phyloP scores from a whole-genome alignment of 1,140 invertebrate species.

The Trichoplusia ni region DNA sequence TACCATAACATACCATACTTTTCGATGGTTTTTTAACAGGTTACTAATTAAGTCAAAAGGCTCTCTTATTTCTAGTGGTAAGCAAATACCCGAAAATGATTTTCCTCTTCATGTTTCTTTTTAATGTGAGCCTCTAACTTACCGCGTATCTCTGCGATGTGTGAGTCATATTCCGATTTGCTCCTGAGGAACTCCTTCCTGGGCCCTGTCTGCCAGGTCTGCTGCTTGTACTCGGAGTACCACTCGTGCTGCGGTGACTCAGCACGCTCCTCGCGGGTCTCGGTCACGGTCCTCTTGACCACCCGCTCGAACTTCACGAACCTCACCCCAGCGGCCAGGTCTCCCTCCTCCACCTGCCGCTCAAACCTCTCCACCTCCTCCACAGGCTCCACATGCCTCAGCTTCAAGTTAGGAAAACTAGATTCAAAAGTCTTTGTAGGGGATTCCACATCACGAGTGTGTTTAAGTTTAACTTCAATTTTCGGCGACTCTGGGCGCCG shows the following conservation, averaged over 20 bases:
- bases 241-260: conserved; percentile 82
- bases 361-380: conserved; percentile 81
- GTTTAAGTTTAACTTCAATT: conserved; percentile 83
- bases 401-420: conserved; percentile 62
- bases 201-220: conserved; percentile 79
- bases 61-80: no score
- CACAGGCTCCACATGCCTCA: conserved; percentile 67
- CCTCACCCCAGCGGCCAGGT: conserved; percentile 82
- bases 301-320: conserved; percentile 87
- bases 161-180: conserved; percentile 92
- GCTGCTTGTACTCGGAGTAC: conserved; percentile 74
- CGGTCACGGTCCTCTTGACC: conserved; percentile 79
- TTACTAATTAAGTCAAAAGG: neutral
- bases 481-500: conserved; percentile 77
- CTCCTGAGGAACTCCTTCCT: conserved; percentile 86
- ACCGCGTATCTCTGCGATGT: conserved; percentile 94
- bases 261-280: conserved; percentile 73
- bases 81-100: no score
- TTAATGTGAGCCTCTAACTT: conserved; percentile 51
- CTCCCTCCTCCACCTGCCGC: conserved; percentile 84
- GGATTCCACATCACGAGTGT: conserved; percentile 78
- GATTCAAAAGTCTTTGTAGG: conserved; percentile 68
- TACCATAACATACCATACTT: no score
- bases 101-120: no score
- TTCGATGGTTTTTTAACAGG: neutral